Evolutionary conservation across 2,888 invertebrate genomes (phyloP).

Genomic region (Phortica okadai): DNA sequence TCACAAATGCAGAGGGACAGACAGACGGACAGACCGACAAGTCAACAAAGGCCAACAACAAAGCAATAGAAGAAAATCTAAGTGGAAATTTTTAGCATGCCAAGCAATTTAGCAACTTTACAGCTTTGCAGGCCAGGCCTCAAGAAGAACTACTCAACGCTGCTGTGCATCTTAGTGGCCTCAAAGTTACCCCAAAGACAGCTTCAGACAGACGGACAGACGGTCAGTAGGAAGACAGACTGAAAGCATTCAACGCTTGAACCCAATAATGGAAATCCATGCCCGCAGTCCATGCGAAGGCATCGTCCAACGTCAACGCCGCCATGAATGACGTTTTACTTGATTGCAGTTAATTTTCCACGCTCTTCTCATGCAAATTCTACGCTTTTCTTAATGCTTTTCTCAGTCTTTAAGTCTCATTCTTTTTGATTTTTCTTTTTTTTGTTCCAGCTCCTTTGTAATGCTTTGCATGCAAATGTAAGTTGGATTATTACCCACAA

Average conservation of each 20-base stretch:
- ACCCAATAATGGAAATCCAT: slow-evolving; percentile 24
- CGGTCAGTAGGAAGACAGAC: neutral
- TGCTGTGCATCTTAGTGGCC: slow-evolving; percentile 5
- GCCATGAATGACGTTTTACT: slow-evolving; percentile 56
- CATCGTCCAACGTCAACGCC: neutral
- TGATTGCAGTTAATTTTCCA: slow-evolving; percentile 72
- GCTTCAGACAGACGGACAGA: neutral
- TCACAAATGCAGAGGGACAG: neutral
- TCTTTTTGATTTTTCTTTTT: slow-evolving; percentile 26
- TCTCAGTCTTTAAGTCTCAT: slow-evolving; percentile 27
- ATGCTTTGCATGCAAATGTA: slow-evolving; percentile 41
- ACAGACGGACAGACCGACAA: neutral
- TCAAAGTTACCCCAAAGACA: slow-evolving; percentile 10
- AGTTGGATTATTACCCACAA: slow-evolving; percentile 50
- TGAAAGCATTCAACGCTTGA: slow-evolving; percentile 35
- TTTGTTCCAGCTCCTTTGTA: slow-evolving; percentile 40
- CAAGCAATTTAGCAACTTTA: slow-evolving; percentile 67
- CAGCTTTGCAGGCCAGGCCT: slow-evolving; percentile 47
- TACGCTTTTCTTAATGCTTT: slow-evolving; percentile 44
- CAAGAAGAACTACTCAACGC: neutral
- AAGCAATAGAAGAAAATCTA: slow-evolving; percentile 4
- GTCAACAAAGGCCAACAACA: slow-evolving; percentile 8
- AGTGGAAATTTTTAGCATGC: slow-evolving; percentile 62
- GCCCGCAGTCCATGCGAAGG: slow-evolving; percentile 1
- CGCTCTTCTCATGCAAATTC: slow-evolving; percentile 65